These are phyloP conservation scores for Lumbricus terrestris DNA, from an alignment of 2,888 invertebrate species.

Conservation along the genomic window DNA sequence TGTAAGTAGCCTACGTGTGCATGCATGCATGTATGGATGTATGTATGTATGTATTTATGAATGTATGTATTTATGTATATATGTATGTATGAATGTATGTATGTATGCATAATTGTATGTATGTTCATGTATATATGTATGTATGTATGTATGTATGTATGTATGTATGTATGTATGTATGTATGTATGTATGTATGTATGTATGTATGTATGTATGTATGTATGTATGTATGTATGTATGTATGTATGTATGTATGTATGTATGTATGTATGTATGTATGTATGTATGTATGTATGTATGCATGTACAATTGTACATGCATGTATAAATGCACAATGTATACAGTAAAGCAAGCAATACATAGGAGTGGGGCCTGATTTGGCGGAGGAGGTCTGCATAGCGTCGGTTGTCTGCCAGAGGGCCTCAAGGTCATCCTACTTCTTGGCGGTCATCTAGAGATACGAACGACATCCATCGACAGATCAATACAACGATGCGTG, in stretches of 20 bases:
- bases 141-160: background rate
- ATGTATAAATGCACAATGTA: no score
- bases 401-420: background rate
- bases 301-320: no score
- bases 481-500: background rate
- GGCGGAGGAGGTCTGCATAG: background rate
- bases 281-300: no score
- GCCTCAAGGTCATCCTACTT: background rate
- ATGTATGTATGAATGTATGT: no score
- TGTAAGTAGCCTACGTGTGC: no score
- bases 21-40: no score
- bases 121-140: background rate
- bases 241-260: background rate
- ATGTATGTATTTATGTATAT: no score
- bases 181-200: background rate
- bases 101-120: background rate
- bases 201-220: background rate
- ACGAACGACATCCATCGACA: background rate
- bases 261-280: no score
- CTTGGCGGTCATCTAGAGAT: background rate
- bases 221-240: background rate
- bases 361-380: background rate
- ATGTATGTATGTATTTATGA: no score
- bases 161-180: background rate
- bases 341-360: background rate